Percentiles rank a stretch among this genome's conserved stretches.
These are phyloP conservation scores for Podarcis lilfordi DNA, from an alignment of 2,797 vertebrate species.

Conservation along the genomic window DNA sequence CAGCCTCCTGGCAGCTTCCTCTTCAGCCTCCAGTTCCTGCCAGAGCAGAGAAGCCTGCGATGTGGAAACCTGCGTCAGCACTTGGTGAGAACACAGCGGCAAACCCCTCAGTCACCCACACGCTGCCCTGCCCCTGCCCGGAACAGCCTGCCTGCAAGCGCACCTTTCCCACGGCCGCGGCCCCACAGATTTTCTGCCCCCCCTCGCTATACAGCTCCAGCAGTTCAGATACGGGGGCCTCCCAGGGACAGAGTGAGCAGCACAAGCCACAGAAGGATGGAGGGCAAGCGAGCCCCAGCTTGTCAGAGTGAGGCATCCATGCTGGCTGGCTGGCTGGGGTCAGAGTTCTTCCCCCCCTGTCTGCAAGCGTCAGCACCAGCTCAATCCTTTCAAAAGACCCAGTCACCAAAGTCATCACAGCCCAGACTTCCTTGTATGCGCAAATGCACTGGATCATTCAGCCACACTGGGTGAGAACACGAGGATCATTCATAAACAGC, in stretches of 20 bases:
- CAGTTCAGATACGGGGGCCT: neutral
- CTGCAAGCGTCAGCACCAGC: neutral
- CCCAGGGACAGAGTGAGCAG: neutral
- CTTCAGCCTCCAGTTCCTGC: slow-evolving; percentile 98
- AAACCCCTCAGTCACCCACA: slow-evolving; percentile 61
- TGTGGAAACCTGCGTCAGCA: slow-evolving; percentile 98
- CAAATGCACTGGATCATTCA: slow-evolving; percentile 25
- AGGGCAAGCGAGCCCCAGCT: neutral
- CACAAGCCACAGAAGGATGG: neutral
- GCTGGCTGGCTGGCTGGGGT: slow-evolving; percentile 27
- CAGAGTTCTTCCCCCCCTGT: neutral
- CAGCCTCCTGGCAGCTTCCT: slow-evolving; percentile 65
- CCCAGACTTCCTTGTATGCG: slow-evolving; percentile 5
- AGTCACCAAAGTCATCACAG: slow-evolving; percentile 30
- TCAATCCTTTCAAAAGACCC: slow-evolving; percentile 3
- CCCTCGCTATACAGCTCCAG: neutral
- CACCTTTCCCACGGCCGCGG: neutral
- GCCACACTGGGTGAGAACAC: slow-evolving; percentile 21
- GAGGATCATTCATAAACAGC: slow-evolving; percentile 45
- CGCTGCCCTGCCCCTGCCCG: slow-evolving; percentile 57
- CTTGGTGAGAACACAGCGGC: slow-evolving; percentile 71
- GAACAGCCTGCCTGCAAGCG: slow-evolving; percentile 58
- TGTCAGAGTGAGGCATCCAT: slow-evolving; percentile 18
- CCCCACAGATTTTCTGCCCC: neutral
- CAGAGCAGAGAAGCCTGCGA: slow-evolving; percentile 99